Conservation (phyloP, 2,888 invertebrate species). For the Pandemis corylana region DNA sequence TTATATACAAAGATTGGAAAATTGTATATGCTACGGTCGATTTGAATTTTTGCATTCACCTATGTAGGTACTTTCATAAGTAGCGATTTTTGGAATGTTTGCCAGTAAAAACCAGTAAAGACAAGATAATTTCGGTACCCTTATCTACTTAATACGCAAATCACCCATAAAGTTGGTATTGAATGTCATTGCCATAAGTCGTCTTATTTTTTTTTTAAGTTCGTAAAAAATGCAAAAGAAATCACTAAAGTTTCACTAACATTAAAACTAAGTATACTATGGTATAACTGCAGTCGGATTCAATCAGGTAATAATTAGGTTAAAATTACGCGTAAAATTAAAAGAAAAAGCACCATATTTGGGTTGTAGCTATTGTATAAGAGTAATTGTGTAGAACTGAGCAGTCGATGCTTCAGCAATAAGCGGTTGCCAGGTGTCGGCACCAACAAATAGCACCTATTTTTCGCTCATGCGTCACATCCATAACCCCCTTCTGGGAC, state of each 20-base stretch:
- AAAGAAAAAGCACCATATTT: neutral
- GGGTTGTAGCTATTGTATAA: conserved; percentile 8
- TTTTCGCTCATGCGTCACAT: conserved; percentile 55
- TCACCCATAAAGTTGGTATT: neutral
- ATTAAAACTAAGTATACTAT: too few species aligned
- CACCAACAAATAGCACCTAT: conserved; percentile 56
- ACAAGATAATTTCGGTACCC: neutral
- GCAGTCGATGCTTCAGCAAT: conserved; percentile 10
- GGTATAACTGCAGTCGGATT: too few species aligned
- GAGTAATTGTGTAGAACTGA: conserved; percentile 1
- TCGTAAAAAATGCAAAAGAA: too few species aligned
- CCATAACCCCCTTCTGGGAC: conserved; percentile 50
- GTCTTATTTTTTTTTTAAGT: too few species aligned
- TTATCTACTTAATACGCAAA: neutral
- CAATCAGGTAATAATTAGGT: neutral
- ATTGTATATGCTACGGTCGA: neutral
- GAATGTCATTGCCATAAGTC: too few species aligned
- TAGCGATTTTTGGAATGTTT: neutral
- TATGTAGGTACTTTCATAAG: neutral
- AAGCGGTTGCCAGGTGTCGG: conserved; percentile 50
- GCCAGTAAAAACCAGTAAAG: neutral
- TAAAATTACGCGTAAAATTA: neutral
- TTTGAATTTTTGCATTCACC: neutral
- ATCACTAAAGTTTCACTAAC: too few species aligned
- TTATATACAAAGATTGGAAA: conserved; percentile 21